Evolutionary conservation across 2,797 vertebrate genomes (phyloP).

Genomic region (Oryzias dopingdopingensis): DNA sequence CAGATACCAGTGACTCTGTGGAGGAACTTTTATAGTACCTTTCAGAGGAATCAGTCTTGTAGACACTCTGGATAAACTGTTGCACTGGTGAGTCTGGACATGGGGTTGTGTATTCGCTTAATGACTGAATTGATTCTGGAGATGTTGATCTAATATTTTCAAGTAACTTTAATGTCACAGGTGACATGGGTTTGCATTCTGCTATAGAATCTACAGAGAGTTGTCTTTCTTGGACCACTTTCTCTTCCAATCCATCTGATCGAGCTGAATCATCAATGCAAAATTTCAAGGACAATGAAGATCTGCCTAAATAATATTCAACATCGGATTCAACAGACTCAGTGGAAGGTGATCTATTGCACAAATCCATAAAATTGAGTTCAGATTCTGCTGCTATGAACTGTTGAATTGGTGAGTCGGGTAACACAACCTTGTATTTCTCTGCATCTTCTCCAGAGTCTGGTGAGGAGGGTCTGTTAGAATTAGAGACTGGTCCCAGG

Average conservation of each 20-base stretch:
- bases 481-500: conserved; percentile 22
- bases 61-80: conserved; percentile 34
- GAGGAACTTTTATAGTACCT: conserved; percentile 4
- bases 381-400: conserved; percentile 23
- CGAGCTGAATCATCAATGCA: conserved; percentile 37
- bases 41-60: conserved; percentile 12
- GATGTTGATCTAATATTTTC: conserved; percentile 31
- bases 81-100: conserved; percentile 52
- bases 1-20: conserved; percentile 34
- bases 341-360: conserved; percentile 55
- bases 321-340: conserved; percentile 54
- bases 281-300: conserved; percentile 27
- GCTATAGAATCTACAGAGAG: conserved; percentile 34
- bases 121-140: conserved; percentile 31
- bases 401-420: conserved; percentile 58
- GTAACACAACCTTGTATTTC: conserved; percentile 43
- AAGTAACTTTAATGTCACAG: conserved; percentile 12
- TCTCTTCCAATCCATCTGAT: conserved; percentile 28
- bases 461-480: conserved; percentile 47
- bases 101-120: conserved; percentile 31
- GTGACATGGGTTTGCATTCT: conserved; percentile 39
- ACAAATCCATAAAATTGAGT: conserved; percentile 31
- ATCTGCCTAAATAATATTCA: conserved; percentile 48
- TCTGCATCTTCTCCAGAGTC: conserved; percentile 41
- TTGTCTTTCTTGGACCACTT: conserved; percentile 11